phyloP scores from a whole-genome alignment of 2,888 invertebrate species.

The Ochropleura leucogaster region DNA sequence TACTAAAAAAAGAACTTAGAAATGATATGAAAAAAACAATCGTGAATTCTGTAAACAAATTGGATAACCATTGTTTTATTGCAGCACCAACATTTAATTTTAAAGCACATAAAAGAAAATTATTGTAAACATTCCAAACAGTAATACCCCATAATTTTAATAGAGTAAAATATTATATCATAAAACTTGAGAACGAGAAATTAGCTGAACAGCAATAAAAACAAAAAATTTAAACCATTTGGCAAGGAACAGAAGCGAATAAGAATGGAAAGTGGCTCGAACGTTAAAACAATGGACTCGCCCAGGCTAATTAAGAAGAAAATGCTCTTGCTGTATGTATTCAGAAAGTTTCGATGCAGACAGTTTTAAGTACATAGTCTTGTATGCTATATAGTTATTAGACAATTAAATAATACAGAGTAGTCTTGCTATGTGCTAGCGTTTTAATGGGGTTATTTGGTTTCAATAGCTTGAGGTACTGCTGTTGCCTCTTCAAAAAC shows the following conservation, averaged over 20 bases:
- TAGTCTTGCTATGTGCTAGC: slow-evolving; percentile 2
- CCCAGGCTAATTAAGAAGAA: slow-evolving; percentile 79
- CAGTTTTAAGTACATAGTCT: slow-evolving; percentile 45
- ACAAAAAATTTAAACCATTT: slow-evolving; percentile 74
- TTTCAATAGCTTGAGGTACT: neutral
- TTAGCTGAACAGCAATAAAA: slow-evolving; percentile 61
- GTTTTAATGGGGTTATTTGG: neutral
- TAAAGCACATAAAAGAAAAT: slow-evolving; percentile 33
- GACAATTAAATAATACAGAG: slow-evolving; percentile 8
- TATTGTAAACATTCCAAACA: slow-evolving; percentile 31
- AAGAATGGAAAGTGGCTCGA: slow-evolving; percentile 68
- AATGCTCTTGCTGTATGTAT: slow-evolving; percentile 67
- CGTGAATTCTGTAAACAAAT: slow-evolving; percentile 9
- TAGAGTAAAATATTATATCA: slow-evolving; percentile 50
- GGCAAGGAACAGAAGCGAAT: slow-evolving; percentile 73
- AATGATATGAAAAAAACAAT: neutral
- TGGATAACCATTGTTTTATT: slow-evolving; percentile 18
- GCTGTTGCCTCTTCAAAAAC: neutral
- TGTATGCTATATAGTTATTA: slow-evolving; percentile 14
- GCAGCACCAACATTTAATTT: slow-evolving; percentile 14
- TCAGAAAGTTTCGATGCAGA: slow-evolving; percentile 61
- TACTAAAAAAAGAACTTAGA: neutral
- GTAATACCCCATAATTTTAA: slow-evolving; percentile 49
- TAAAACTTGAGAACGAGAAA: slow-evolving; percentile 62
- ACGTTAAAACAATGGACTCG: slow-evolving; percentile 79